Evolutionary conservation across 2,888 invertebrate species (phyloP).

Genomic region (Salticus scenicus): DNA sequence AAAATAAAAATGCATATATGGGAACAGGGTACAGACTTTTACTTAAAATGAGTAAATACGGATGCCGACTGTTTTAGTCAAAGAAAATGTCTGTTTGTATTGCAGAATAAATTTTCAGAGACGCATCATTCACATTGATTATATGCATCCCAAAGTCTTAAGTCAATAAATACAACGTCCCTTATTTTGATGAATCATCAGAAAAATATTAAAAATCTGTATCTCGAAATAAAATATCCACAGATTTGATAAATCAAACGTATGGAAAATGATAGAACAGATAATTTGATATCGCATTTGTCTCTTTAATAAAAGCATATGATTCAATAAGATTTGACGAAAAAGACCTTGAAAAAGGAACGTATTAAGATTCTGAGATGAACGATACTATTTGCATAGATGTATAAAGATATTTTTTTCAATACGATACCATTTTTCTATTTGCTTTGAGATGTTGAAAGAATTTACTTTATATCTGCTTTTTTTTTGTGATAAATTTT

Average conservation of each 20-base stretch:
- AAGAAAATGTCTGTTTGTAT: no score
- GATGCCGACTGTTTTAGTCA: no score
- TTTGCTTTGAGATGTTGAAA: not conserved
- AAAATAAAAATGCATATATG: no score
- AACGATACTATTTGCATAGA: constrained; percentile 1
- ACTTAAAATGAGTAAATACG: no score
- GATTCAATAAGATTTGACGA: not conserved
- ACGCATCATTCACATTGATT: no score
- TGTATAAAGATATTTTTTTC: not conserved
- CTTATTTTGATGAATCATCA: not conserved
- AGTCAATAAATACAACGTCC: no score
- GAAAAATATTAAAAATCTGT: not conserved
- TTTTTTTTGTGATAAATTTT: not conserved
- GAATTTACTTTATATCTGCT: not conserved
- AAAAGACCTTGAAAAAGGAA: not conserved
- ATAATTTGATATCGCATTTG: constrained; percentile 10
- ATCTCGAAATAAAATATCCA: not conserved
- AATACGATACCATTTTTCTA: not conserved
- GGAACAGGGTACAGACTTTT: no score
- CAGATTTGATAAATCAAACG: not conserved
- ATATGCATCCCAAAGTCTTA: no score
- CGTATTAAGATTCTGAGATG: not conserved
- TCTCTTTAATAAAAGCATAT: not conserved
- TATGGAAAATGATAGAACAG: not conserved
- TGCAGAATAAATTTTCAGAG: no score